phyloP scores from a whole-genome alignment of 2,113 vertebrate species.

The Gnathonemus longibarbis region DNA sequence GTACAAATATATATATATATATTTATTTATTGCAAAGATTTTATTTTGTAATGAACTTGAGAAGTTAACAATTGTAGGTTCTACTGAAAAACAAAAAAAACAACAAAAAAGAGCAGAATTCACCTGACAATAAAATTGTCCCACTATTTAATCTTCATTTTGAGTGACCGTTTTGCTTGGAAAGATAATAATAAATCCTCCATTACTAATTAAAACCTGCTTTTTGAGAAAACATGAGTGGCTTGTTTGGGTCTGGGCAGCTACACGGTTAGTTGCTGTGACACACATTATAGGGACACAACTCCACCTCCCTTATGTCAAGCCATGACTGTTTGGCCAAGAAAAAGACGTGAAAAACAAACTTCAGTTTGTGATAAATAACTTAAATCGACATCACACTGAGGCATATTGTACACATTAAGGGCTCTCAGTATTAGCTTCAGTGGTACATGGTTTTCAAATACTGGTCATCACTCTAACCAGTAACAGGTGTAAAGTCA shows the following conservation, averaged over 20 bases:
- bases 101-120: constrained; percentile 45
- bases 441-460: constrained; percentile 1
- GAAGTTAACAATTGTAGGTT: constrained; percentile 64
- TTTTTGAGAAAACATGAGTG: constrained; percentile 37
- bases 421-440: background rate
- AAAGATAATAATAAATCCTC: constrained; percentile 30
- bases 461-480: constrained; percentile 16
- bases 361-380: background rate
- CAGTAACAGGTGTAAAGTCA: constrained; percentile 4
- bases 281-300: too few species aligned
- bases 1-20: constrained; percentile 97
- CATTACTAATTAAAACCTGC: constrained; percentile 57
- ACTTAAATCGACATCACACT: background rate
- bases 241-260: constrained; percentile 17
- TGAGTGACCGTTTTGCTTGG: constrained; percentile 53
- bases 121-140: constrained; percentile 90
- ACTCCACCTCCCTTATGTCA: background rate
- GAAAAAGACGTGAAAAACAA: background rate
- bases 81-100: constrained; percentile 58
- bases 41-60: constrained; percentile 75
- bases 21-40: constrained; percentile 99
- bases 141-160: constrained; percentile 55
- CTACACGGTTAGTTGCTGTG: background rate
- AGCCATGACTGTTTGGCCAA: background rate
- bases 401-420: constrained; percentile 12